Conservation (phyloP, 1,140 invertebrate species). For the Neodiprion lecontei region DNA sequence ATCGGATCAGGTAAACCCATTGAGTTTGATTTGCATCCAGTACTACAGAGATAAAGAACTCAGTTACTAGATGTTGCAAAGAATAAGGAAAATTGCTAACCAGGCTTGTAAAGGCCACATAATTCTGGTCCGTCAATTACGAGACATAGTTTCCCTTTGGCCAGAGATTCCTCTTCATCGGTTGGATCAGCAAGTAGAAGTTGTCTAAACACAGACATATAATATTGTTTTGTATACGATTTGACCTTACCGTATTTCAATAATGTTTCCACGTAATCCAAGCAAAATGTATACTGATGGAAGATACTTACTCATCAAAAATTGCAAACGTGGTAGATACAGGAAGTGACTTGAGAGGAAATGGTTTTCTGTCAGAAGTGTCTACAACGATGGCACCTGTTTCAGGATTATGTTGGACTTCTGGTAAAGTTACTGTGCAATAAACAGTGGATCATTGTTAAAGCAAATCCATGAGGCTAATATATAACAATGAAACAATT, state of each 20-base stretch:
- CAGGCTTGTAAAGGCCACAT: constrained; percentile 59
- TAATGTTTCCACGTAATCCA: neutral
- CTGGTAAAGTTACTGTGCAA: constrained; percentile 71
- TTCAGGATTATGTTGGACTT: constrained; percentile 70
- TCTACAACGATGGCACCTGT: constrained; percentile 68
- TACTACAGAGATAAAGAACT: too few species aligned
- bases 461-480: constrained; percentile 2
- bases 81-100: constrained; percentile 32
- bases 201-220: constrained; percentile 53
- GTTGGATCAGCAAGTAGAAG: constrained; percentile 66
- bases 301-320: constrained; percentile 71
- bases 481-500: constrained; percentile 18
- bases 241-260: constrained; percentile 4
- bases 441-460: constrained; percentile 19
- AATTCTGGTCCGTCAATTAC: constrained; percentile 52
- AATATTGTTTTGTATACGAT: constrained; percentile 12
- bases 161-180: constrained; percentile 65
- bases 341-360: constrained; percentile 67
- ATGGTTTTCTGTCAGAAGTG: constrained; percentile 58
- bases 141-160: constrained; percentile 46
- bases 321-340: constrained; percentile 76
- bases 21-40: too few species aligned
- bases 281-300: neutral
- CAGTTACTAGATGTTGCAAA: too few species aligned
- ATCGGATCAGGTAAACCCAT: too few species aligned